Base-by-base conservation (phyloP, 92 coral and sea anemone species). In the Actinostola sp. region DNA sequence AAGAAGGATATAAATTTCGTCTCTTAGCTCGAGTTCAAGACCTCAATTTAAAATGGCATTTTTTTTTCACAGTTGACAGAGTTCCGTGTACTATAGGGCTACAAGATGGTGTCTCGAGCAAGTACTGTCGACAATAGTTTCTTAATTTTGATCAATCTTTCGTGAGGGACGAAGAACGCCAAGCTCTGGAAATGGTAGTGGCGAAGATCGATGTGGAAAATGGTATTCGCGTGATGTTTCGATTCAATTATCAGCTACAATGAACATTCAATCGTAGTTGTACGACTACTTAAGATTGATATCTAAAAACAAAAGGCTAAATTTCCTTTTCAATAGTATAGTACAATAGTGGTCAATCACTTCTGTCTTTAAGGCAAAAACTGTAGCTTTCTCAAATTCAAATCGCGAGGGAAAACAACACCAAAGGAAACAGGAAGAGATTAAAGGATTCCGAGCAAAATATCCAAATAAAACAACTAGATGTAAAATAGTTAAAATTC, bases 371-470 rank as follows among this genome's bases (percentile, higher is more conserved):
- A n/a, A n/a, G n/a, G n/a, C n/a, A n/a, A n/a, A n/a, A n/a, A n/a
- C n/a, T n/a, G n/a, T n/a, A n/a, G n/a, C n/a, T n/a, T n/a, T n/a
- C n/a, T n/a, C n/a, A n/a, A n/a, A n/a, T n/a, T n/a, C n/a, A n/a
- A n/a, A n/a, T n/a, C 12, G 28, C 9, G 0, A 23, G 19, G 28
- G 10, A 26, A 9, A 19, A 6, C 8, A 31, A 61, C 21, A 30
- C 44, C 44, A 10, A 28, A 10, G 27, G 38, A 61, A 34, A 61
- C 66, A 61, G 66, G 66, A 61, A 61, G 33, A 42, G 66, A 61
- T 61, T 61, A 61, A 23, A 61, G 38, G 66, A 35, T 61, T 61
- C 15, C n/a, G n/a, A n/a, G n/a, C n/a, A n/a, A n/a, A n/a, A n/a
- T n/a, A n/a, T 12, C 42, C 20, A 61, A 33, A 61, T n/a, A 34